Conservation (phyloP, 2,113 vertebrate genomes). For the Struthidea cinerea region DNA sequence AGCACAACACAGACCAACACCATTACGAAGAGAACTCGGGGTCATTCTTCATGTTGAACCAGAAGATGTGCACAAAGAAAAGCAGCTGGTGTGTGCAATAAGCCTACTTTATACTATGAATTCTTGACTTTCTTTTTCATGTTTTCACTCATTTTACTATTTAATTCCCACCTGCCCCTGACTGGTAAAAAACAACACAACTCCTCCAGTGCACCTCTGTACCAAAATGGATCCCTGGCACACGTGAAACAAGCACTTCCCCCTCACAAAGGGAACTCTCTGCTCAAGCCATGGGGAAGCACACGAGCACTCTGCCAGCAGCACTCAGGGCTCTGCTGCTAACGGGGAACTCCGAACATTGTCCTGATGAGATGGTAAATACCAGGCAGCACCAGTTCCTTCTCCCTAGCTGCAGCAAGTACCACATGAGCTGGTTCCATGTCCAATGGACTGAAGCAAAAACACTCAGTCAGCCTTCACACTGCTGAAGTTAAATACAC, state of each 20-base stretch:
- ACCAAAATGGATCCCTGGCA: not conserved
- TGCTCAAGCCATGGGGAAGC: accelerated
- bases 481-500: not conserved
- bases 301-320: not conserved
- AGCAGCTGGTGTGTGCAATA: not conserved
- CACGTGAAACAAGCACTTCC: accelerated
- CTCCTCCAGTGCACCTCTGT: not conserved
- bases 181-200: not conserved
- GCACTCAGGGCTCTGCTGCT: not conserved
- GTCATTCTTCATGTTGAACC: not conserved
- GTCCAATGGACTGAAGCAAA: not conserved
- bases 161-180: not conserved
- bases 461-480: not conserved
- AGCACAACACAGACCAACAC: not conserved
- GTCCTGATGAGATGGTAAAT: not conserved
- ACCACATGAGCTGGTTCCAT: not conserved
- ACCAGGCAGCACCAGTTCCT: not conserved
- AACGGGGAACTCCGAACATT: accelerated
- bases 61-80: not conserved
- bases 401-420: not conserved
- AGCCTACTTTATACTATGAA: not conserved
- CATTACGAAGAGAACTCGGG: not conserved
- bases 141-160: not conserved
- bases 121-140: not conserved
- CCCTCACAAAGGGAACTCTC: not conserved